A percentile compares a stretch with the other conserved stretches of the same genome.
phyloP scores from a whole-genome alignment of 2,888 invertebrate genomes.

The Melinaea menophilus region DNA sequence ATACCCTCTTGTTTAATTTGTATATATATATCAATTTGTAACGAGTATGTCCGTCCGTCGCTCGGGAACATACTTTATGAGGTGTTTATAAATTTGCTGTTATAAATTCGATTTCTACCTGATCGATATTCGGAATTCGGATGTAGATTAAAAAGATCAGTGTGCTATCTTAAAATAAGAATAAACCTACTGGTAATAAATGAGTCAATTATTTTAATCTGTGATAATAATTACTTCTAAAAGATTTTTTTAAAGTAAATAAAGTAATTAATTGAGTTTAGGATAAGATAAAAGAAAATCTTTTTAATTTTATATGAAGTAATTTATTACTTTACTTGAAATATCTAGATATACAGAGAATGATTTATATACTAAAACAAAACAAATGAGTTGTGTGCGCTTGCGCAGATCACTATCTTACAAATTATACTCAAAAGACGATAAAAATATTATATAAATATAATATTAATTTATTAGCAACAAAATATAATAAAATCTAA shows the following conservation, averaged over 20 bases:
- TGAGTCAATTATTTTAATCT: too few relatives aligned
- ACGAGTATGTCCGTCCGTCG: slow-evolving; percentile 45
- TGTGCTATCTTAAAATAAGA: too few relatives aligned
- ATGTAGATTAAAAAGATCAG: background rate
- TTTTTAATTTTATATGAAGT: too few relatives aligned
- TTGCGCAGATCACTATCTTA: slow-evolving; percentile 21
- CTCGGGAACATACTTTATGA: slow-evolving; percentile 45
- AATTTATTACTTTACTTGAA: background rate
- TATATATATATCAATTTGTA: slow-evolving; percentile 58
- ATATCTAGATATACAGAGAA: slow-evolving; percentile 11
- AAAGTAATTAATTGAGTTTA: too few relatives aligned
- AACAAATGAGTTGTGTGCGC: slow-evolving; percentile 19
- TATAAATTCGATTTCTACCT: slow-evolving; percentile 49
- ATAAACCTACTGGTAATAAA: too few relatives aligned
- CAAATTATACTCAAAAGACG: background rate
- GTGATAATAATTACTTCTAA: too few relatives aligned
- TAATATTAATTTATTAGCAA: too few relatives aligned
- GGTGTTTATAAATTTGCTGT: slow-evolving; percentile 60
- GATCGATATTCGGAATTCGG: background rate
- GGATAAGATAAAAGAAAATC: too few relatives aligned
- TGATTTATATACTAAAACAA: slow-evolving; percentile 24
- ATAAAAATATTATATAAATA: too few relatives aligned
- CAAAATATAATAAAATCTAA: too few relatives aligned
- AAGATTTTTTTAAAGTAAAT: too few relatives aligned
- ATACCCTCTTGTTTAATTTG: slow-evolving; percentile 49